Evolutionary conservation across 1,140 invertebrate species (phyloP), one percentile per base, ranked within the genome.

Genomic region (Drosophila oshimai): DNA sequence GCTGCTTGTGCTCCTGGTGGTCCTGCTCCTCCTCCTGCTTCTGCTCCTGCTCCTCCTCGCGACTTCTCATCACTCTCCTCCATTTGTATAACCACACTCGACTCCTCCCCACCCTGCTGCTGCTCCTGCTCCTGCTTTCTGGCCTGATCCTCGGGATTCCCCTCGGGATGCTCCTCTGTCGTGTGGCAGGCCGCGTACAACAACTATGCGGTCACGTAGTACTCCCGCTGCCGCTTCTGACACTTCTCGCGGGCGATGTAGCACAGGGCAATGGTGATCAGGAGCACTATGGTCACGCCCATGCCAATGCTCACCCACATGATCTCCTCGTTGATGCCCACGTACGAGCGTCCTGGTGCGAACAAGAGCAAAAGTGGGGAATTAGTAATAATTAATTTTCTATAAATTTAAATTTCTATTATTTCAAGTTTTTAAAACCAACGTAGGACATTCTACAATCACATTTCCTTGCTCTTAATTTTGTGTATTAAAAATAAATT

Each of bases 251-350:
- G 92, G 10, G 95, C 93, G 42, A 96, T 95, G 81, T 96, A 96
- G 91, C 95, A 96, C 1, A 96, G 91, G 0, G 95, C 95, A 61
- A 96, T 95, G 1, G 94, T 95, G 81, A 96, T 96, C 2, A 96
- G 92, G 0, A 96, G 92, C 0, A 94, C 95, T 53, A 96, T 96
- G n/a, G 95, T 95, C 42, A 96, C 95, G 3, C 95, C 95, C 95
- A 96, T 96, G 15, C 95, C 95, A 77, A 96, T 95, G 91, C 95
- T 96, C 73, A 96, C 95, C 95, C 95, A 96, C 76, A 96, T 96
- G 68, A 96, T 96, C 89, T 96, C 95, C 91, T 96, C 95, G 90
- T 96, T 96, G 87, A 96, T 95, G 18, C 95, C 95, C 74, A 94
- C 95, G 64, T 95, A 94, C 13, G 94, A 95, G 62, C 94, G 94